phyloP scores from a whole-genome alignment of 2,113 vertebrate genomes.

The rabbit (Oryctolagus cuniculus) region DNA sequence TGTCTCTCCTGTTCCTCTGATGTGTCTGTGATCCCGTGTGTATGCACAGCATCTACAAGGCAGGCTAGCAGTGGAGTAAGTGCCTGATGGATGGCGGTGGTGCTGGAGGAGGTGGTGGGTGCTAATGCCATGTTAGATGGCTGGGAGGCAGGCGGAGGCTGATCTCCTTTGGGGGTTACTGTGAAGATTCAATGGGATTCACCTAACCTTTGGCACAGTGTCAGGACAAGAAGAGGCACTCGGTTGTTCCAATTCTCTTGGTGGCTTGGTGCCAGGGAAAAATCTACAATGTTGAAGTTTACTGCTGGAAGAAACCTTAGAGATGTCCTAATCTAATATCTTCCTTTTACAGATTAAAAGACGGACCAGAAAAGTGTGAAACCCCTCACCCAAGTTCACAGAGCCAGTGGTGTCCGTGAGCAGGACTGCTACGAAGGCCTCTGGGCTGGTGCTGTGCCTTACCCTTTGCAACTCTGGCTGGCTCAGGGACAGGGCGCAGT shows the following conservation, averaged over 20 bases:
- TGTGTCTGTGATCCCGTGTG: neutral
- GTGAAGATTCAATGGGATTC: neutral
- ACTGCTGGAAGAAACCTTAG: neutral
- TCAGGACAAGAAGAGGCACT: neutral
- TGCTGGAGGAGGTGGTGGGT: too few species aligned
- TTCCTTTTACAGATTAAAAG: conserved; percentile 44
- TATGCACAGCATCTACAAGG: neutral
- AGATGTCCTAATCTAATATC: neutral
- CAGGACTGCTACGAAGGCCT: neutral
- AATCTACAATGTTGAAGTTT: neutral
- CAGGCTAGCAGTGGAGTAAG: neutral
- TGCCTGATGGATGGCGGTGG: neutral
- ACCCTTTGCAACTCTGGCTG: neutral
- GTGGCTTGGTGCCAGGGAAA: neutral
- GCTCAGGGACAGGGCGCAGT: neutral
- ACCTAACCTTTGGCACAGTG: neutral
- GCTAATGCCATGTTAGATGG: neutral
- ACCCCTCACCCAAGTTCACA: neutral
- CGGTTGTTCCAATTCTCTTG: neutral
- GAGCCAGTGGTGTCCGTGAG: neutral
- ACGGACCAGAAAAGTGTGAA: conserved; percentile 16
- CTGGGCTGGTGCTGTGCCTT: neutral
- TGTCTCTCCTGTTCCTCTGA: neutral
- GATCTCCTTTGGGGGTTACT: neutral
- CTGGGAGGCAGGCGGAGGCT: neutral